Evolutionary conservation across 1,140 invertebrate species (phyloP).

Genomic region (Coptotermes formosanus): DNA sequence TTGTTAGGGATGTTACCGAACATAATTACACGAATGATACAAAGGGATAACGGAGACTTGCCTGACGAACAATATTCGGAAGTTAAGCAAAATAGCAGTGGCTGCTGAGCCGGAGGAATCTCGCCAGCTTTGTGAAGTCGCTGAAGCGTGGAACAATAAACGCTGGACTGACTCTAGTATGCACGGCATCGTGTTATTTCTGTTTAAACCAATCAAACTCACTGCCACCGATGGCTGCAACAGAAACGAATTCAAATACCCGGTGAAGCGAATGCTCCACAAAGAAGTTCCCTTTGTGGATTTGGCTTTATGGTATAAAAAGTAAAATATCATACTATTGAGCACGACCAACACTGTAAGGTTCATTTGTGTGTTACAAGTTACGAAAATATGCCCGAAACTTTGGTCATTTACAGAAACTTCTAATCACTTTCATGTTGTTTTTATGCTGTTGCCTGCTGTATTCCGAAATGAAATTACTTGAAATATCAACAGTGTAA

Average conservation of each 20-base stretch:
- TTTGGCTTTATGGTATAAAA: not conserved
- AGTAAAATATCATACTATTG: not conserved
- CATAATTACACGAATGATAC: not conserved
- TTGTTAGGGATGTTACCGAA: not conserved
- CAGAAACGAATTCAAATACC: not conserved
- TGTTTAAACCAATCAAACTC: conserved; percentile 17
- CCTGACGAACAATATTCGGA: not conserved
- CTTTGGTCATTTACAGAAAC: not conserved
- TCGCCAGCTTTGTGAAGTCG: conserved; percentile 2
- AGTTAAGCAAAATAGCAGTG: not conserved
- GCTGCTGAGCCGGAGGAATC: not conserved
- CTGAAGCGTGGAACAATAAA: not conserved
- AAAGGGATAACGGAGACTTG: not conserved
- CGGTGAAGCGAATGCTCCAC: not conserved
- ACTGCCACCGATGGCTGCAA: not conserved
- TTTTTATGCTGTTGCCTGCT: too few species aligned
- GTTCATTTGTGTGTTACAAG: not conserved
- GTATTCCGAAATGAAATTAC: too few species aligned
- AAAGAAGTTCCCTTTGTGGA: not conserved
- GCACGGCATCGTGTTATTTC: not conserved
- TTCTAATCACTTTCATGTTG: not conserved
- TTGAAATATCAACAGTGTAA: too few species aligned
- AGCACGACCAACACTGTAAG: not conserved
- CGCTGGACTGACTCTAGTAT: not conserved
- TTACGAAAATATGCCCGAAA: not conserved